A percentile compares a stretch with the other conserved stretches of the same genome.
Conservation (phyloP, 2,797 vertebrate genomes). For the Vultur gryphus region DNA sequence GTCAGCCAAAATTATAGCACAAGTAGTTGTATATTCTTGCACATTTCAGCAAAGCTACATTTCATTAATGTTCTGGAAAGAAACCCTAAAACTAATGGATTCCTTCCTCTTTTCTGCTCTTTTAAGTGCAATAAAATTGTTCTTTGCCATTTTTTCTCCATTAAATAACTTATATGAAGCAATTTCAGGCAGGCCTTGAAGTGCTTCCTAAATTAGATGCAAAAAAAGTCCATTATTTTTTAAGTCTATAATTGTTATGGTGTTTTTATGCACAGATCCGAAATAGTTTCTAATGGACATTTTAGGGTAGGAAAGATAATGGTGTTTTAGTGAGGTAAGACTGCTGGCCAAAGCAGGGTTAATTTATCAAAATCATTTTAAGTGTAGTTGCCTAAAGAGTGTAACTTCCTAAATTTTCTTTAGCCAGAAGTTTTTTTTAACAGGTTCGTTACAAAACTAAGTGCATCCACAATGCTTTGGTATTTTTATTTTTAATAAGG, state of each 20-base stretch:
- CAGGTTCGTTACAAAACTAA: not conserved
- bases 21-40: not conserved
- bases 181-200: slow-evolving; percentile 63
- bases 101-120: slow-evolving; percentile 1
- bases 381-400: slow-evolving; percentile 6
- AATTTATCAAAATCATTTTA: slow-evolving; percentile 71
- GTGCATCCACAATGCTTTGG: not conserved
- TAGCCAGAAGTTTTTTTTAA: not conserved
- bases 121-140: slow-evolving; percentile 60
- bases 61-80: slow-evolving; percentile 42
- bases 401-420: not conserved
- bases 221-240: slow-evolving; percentile 73
- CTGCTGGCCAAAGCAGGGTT: slow-evolving; percentile 65
- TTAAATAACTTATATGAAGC: slow-evolving; percentile 61
- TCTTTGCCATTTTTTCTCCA: slow-evolving; percentile 66
- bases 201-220: slow-evolving; percentile 61
- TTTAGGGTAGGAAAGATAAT: slow-evolving; percentile 67
- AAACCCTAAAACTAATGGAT: slow-evolving; percentile 59
- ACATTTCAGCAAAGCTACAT: slow-evolving; percentile 6
- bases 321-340: slow-evolving; percentile 60
- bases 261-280: slow-evolving; percentile 45
- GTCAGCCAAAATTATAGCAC: not conserved
- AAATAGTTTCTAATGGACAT: slow-evolving; percentile 74
- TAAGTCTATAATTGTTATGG: slow-evolving; percentile 73
- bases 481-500: not conserved